Conservation (phyloP, 2,888 invertebrate genomes). For the Orthonychiurus folsomi region DNA sequence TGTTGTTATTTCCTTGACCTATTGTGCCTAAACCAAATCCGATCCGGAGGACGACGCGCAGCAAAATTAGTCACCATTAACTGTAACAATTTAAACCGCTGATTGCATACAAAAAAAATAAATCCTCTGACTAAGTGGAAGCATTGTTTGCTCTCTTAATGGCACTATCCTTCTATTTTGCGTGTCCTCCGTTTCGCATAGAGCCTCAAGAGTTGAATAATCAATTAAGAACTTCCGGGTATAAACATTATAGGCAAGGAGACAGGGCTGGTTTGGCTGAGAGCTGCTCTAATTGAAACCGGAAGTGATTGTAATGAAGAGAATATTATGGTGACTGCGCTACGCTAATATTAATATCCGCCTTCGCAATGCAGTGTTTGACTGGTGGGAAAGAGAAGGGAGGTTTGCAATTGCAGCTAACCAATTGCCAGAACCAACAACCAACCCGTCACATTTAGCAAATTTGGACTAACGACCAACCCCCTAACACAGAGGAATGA, state of each 20-base stretch:
- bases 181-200: neutral
- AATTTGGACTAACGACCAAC: no score
- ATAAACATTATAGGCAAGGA: conserved; percentile 2
- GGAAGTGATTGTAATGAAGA: conserved; percentile 24
- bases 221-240: conserved; percentile 37
- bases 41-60: no score
- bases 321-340: neutral
- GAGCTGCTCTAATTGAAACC: conserved; percentile 28
- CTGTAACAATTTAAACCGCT: no score
- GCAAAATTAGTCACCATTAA: no score
- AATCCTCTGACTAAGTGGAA: neutral
- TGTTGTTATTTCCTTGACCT: no score
- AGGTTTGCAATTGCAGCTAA: neutral
- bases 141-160: neutral
- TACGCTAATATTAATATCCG: neutral
- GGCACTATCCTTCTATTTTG: neutral
- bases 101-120: neutral
- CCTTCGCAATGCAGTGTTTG: neutral
- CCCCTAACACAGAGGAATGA: no score
- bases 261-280: neutral
- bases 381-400: neutral
- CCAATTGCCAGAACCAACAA: neutral
- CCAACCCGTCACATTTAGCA: no score
- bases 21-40: no score
- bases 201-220: conserved; percentile 19